These are phyloP conservation scores for Poicephalus gulielmi DNA, from an alignment of 2,113 vertebrate species.

Conservation along the genomic window DNA sequence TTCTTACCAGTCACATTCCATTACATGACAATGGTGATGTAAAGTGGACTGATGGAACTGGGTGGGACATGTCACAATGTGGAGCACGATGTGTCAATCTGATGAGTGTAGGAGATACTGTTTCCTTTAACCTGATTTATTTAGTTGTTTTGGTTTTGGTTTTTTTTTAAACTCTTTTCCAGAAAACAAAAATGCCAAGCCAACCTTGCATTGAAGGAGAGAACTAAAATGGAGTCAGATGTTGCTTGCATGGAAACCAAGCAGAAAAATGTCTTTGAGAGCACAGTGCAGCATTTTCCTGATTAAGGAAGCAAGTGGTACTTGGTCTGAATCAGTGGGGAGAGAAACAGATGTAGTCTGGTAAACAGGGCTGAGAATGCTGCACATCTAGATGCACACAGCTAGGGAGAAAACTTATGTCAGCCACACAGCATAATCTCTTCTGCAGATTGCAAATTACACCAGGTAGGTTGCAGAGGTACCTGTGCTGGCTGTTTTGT, in stretches of 20 bases:
- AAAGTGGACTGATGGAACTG: not conserved
- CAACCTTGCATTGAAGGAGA: not conserved
- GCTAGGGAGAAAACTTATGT: not conserved
- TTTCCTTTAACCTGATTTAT: not conserved
- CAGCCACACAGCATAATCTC: not conserved
- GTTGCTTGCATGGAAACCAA: not conserved
- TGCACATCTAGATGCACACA: not conserved
- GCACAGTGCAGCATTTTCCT: not conserved
- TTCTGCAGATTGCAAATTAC: conserved; percentile 47
- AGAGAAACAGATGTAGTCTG: not conserved
- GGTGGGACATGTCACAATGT: not conserved
- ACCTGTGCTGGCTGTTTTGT: conserved; percentile 26
- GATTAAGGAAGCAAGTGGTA: not conserved
- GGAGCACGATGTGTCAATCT: not conserved
- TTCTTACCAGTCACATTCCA: not conserved
- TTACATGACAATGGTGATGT: not conserved
- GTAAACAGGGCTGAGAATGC: not conserved
- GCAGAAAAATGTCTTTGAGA: not conserved
- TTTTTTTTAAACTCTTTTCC: not conserved
- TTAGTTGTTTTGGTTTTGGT: not conserved
- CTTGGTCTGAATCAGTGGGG: not conserved
- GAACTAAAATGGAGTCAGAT: not conserved
- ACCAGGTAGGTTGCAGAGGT: not conserved
- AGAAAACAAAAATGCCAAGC: not conserved
- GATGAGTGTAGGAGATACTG: not conserved